Conservation (phyloP, 1,140 invertebrate genomes). For the Carposina sasakii region DNA sequence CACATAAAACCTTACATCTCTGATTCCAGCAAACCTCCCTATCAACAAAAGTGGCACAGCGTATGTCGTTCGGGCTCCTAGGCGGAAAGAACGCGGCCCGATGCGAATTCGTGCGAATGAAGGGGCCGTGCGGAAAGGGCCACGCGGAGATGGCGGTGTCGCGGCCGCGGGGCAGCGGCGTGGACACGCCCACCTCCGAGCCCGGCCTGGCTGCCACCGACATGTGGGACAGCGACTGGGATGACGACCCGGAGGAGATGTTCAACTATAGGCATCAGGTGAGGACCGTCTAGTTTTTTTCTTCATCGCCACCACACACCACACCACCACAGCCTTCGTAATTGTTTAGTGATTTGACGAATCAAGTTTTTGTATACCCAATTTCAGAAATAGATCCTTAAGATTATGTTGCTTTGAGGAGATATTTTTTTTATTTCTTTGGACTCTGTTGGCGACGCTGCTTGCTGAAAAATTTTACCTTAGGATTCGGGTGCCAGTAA, state of each 20-base stretch:
- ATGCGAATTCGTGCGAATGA: slow-evolving; percentile 98
- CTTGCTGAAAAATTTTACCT: too few species aligned
- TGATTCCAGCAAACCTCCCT: slow-evolving; percentile 86
- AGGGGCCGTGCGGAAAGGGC: slow-evolving; percentile 96
- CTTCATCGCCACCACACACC: too few species aligned
- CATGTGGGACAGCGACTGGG: slow-evolving; percentile 90
- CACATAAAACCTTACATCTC: too few species aligned
- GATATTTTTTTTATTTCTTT: too few species aligned
- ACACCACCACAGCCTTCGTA: too few species aligned
- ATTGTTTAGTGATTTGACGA: too few species aligned
- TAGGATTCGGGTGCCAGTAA: too few species aligned
- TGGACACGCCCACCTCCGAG: slow-evolving; percentile 96
- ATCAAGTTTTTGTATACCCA: too few species aligned
- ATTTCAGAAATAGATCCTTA: too few species aligned
- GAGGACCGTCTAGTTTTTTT: too few species aligned
- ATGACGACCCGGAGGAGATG: slow-evolving; percentile 88
- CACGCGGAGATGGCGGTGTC: slow-evolving; percentile 99
- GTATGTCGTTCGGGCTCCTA: slow-evolving; percentile 95
- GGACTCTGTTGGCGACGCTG: too few species aligned
- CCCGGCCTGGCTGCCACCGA: slow-evolving; percentile 88
- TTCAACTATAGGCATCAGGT: slow-evolving; percentile 87
- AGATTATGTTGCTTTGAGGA: too few species aligned
- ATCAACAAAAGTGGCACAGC: slow-evolving; percentile 94
- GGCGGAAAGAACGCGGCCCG: slow-evolving; percentile 81
- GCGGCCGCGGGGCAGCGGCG: slow-evolving; percentile 90